Conservation (phyloP, 2,113 vertebrate genomes). For the Diadophis punctatus region DNA sequence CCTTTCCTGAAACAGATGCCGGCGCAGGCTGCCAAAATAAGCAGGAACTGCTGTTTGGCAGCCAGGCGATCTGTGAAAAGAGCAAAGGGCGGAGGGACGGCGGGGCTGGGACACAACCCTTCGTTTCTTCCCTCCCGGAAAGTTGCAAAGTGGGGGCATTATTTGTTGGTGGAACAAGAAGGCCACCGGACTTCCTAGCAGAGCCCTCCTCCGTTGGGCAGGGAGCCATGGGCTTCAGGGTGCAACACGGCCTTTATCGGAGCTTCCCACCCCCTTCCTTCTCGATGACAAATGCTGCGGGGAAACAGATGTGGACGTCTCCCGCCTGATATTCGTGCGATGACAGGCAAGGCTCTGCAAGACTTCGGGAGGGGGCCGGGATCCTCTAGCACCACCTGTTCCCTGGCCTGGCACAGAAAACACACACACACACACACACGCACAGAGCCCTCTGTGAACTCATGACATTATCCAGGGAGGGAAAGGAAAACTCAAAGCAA, state of each 20-base stretch:
- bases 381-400: conserved; percentile 69
- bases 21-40: conserved; percentile 22
- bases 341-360: conserved; percentile 58
- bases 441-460: background rate
- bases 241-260: background rate
- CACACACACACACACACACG: too few relatives aligned
- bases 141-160: background rate
- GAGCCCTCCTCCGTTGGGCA: background rate
- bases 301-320: conserved; percentile 61
- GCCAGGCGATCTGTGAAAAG: background rate
- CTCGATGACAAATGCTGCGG: background rate
- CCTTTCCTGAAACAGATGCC: conserved; percentile 31
- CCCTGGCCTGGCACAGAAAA: background rate
- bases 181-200: background rate
- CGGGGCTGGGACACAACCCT: background rate
- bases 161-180: background rate
- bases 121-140: background rate
- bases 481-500: background rate
- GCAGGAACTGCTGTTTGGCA: conserved; percentile 8
- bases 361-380: conserved; percentile 59
- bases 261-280: background rate
- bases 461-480: background rate
- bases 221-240: background rate
- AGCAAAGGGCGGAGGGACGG: background rate
- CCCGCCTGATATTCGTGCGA: conserved; percentile 42